Evolutionary conservation across 2,888 invertebrate genomes (phyloP), one percentile per base, ranked within the genome.

Genomic region (Lepidocyrtoides sp.): DNA sequence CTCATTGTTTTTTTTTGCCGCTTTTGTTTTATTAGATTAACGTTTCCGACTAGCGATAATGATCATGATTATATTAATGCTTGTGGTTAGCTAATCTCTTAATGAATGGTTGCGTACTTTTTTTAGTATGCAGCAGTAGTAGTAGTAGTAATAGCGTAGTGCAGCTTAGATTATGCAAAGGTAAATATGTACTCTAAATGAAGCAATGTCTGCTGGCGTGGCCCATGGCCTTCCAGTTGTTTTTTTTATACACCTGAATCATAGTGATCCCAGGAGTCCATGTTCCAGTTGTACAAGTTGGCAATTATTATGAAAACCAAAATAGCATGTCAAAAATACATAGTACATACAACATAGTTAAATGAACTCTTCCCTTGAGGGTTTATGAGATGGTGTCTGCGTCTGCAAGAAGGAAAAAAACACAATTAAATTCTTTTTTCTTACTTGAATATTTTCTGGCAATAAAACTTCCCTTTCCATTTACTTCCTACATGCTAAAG

Each of bases 21-120:
- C 44, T 32, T 23, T 63, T 41, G 44, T 79, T 69, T 86, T 75
- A 87, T 89, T 88, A 57, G 57, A 89, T 89, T 89, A 89, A 63
- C 44, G 44, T 23, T 77, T 69, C 88, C 66, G 54, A 44, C 51
- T 51, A 60, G 17, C 14, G 63, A 63, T 63, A 63, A 60, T 81
- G 54, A 54, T 81, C 12, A 63, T 20, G 41, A 88, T 89, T 8
- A 60, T 36, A 23, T n/a, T 54, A 54, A 36, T 63, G 36, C 54
- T 72, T 75, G 23, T 85, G 88, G 66, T 54, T 81, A 66, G 81
- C 79, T 81, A 88, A 88, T 88, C 29, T 81, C 23, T 81, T 81
- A 89, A 89, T 89, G 87, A 77, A 63, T 23, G 63, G 87, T 60
- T 87, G 7, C n/a, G 44, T 26, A 20, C 20, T 32, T 54, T n/a